phyloP scores from a whole-genome alignment of 2,888 invertebrate genomes.

The Clunio marinus region DNA sequence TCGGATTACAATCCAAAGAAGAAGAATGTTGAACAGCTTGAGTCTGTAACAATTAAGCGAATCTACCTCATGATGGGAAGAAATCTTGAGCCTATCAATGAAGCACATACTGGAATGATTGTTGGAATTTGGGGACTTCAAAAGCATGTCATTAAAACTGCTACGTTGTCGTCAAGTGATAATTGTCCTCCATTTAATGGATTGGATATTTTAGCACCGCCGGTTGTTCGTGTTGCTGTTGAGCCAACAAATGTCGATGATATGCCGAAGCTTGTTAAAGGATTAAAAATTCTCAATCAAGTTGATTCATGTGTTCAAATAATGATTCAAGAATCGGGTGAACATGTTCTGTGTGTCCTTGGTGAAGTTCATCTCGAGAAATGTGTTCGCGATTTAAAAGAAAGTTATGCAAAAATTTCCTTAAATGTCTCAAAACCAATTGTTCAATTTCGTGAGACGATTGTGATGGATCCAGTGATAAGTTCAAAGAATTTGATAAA shows the following conservation, averaged over 20 bases:
- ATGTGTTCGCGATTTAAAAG: constrained; percentile 86
- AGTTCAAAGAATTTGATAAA: too few species aligned
- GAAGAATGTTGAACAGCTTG: constrained; percentile 50
- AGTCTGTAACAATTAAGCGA: constrained; percentile 60
- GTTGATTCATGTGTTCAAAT: constrained; percentile 92
- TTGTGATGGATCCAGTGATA: constrained; percentile 75
- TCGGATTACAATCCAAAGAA: constrained; percentile 81
- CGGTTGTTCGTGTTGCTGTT: constrained; percentile 89
- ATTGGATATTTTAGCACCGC: constrained; percentile 68
- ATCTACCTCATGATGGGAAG: constrained; percentile 91
- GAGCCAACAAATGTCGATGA: constrained; percentile 80
- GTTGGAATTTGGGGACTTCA: constrained; percentile 84
- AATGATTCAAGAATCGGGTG: constrained; percentile 87
- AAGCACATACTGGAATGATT: constrained; percentile 86
- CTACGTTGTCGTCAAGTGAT: constrained; percentile 76
- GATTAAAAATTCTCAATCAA: constrained; percentile 83
- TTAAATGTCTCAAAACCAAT: constrained; percentile 93
- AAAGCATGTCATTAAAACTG: constrained; percentile 79
- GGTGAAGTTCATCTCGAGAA: constrained; percentile 96
- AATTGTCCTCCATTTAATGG: constrained; percentile 87
- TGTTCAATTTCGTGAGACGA: constrained; percentile 92
- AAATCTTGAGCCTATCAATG: constrained; percentile 74
- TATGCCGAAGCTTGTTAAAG: constrained; percentile 66
- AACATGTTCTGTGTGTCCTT: constrained; percentile 89
- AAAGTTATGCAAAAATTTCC: constrained; percentile 76